Base-by-base conservation (phyloP, 2,888 invertebrate species). In the Clitarchus hookeri region DNA sequence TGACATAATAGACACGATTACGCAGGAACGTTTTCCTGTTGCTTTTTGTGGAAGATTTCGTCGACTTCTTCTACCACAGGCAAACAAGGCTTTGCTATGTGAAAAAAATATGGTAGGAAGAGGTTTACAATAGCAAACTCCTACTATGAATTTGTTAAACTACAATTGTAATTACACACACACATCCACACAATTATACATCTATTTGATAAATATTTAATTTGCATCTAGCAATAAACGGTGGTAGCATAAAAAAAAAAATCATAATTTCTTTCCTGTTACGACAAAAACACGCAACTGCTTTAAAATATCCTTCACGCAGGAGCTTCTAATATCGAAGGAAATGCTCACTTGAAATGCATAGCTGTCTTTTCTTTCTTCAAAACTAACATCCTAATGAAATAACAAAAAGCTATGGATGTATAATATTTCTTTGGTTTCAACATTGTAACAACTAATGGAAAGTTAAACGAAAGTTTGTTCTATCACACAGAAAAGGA, bases 391-490 rank as follows among this genome's bases (percentile, higher is more conserved):
- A 19, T 44, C 6, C 44, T 27, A 36, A 82, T 44, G n/a, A 36
- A 36, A 36, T 27, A 82, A 82, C 27, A 82, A 36, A 82, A 82
- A 82, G 23, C 27, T 82, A 82, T 12, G n/a, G 82, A 82, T 44
- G 44, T 44, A 36, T 82, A 82, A 82, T 27, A n/a, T 44, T 82
- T 82, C 82, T 82, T 82, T 82, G 82, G 82, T 82, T 82, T 82
- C 82, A 82, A 44, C 44, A n/a, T 65, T 65, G 65, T 65, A 65
- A 65, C 65, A 65, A 65, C 65, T 65, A 65, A 65, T 65, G 65
- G n/a, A 65, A 65, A 65, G 65, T 65, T 19, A 65, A 65, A 65
- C n/a, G 65, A 65, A 65, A 65, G 65, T 65, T n/a, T 23, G 8
- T 23, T 16, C n/a, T 65, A n/a, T 65, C 65, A 65, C 19, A 65